Base-by-base conservation (phyloP, 2,888 invertebrate species). In the Erebia aethiops region DNA sequence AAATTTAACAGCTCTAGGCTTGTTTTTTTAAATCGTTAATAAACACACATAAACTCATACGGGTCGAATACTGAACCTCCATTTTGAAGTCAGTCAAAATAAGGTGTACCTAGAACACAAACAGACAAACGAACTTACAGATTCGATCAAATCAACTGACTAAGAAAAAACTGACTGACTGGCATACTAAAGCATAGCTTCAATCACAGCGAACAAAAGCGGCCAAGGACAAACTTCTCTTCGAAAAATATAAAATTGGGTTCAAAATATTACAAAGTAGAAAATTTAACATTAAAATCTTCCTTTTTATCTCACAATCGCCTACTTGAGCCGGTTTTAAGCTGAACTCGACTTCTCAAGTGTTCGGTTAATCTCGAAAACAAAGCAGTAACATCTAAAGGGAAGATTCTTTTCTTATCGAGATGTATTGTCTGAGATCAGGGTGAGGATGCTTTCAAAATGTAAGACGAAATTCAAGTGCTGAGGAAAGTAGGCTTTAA, bases 281-380 rank as follows among this genome's bases (percentile, higher is more conserved):
- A 61, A 61, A 46, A 61, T 61, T 61, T 61, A 61, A 61, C 46
- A 61, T 71, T 61, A 43, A 72, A 74, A 74, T 74, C 71, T 74
- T 69, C 70, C 72, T 72, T 74, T 72, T 74, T 69, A 75, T 71
- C 71, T 74, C 67, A 16, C 67, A 75, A 67, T 64, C 69, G 75
- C 71, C 74, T 72, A 57, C 69, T 75, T 61, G 52, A 74, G 73
- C 70, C 64, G 26, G 57, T 16, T 61, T 14, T 61, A 43, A 54
- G 65, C 54, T 54, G 65, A 43, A 41, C 49, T 61, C 61, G 66
- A 68, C 65, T 52, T 62, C 62, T 74, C 67, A 62, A 71, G 71
- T 70, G 73, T 67, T 71, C 74, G 69, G 71, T 72, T 75, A 74
- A 74, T 74, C 74, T 74, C 56, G 58, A 64, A 74, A 72, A 75